phyloP scores from a whole-genome alignment of 2,797 vertebrate genomes.

The Hyperoplus immaculatus region DNA sequence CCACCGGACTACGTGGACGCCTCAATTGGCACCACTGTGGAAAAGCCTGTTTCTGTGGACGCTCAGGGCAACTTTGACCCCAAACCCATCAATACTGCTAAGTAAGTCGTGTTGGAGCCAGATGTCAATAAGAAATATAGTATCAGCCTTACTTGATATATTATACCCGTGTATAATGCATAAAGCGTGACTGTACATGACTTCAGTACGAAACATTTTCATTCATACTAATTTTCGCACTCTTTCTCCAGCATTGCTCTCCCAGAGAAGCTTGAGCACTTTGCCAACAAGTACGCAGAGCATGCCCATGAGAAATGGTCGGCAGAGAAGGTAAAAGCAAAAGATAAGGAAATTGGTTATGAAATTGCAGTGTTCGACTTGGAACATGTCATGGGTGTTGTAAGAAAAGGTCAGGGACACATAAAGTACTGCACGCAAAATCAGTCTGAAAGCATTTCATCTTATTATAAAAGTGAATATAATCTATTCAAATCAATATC shows the following conservation, averaged over 20 bases:
- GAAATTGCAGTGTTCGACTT: slow-evolving; percentile 11
- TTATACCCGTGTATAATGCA: slow-evolving; percentile 5
- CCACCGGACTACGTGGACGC: slow-evolving; percentile 97
- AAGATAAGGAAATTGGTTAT: slow-evolving; percentile 22
- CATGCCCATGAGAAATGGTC: slow-evolving; percentile 98
- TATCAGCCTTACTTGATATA: background rate
- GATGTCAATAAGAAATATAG: slow-evolving; percentile 11
- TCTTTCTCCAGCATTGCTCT: slow-evolving; percentile 88
- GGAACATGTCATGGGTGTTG: background rate
- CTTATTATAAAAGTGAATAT: background rate
- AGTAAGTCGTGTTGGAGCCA: slow-evolving; percentile 84
- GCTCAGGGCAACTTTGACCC: slow-evolving; percentile 98
- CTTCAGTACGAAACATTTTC: slow-evolving; percentile 1
- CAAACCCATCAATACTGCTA: slow-evolving; percentile 93
- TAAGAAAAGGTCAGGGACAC: background rate
- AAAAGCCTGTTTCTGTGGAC: slow-evolving; percentile 94
- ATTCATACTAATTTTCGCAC: slow-evolving; percentile 20
- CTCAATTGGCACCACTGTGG: slow-evolving; percentile 88
- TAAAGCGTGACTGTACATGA: background rate
- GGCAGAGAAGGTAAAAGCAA: slow-evolving; percentile 92
- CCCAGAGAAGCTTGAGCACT: slow-evolving; percentile 95
- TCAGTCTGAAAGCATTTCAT: slow-evolving; percentile 26
- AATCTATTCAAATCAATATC: slow-evolving; percentile 13
- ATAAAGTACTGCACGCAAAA: slow-evolving; percentile 7
- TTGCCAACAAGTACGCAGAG: slow-evolving; percentile 96